Percentiles rank a stretch among this genome's conserved stretches.
These are phyloP conservation scores for Pristiophorus japonicus DNA, from an alignment of 2,113 vertebrate genomes.

Conservation along the genomic window DNA sequence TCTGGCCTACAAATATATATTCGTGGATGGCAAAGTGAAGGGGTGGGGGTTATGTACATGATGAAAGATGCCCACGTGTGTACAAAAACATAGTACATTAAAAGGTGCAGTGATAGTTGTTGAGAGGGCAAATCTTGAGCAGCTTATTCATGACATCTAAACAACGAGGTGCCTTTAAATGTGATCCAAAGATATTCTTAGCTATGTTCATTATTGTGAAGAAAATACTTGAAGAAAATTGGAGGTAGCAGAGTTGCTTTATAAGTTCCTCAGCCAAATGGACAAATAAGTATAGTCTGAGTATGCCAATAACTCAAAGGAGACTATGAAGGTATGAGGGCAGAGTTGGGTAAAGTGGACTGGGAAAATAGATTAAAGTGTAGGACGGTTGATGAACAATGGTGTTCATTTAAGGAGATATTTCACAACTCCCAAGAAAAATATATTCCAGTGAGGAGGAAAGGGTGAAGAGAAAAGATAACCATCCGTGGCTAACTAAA, in stretches of 20 bases:
- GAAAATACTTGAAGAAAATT: background rate
- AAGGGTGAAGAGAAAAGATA: too few species aligned
- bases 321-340: too few species aligned
- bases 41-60: background rate
- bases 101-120: background rate
- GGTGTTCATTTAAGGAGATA: too few species aligned
- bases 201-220: background rate
- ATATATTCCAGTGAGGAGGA: too few species aligned
- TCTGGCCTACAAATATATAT: background rate
- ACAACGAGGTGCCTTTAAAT: background rate
- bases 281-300: background rate
- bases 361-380: too few species aligned
- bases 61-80: background rate
- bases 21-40: background rate
- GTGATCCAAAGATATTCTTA: background rate
- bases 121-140: background rate
- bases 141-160: background rate
- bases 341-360: too few species aligned
- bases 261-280: background rate
- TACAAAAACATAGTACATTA: background rate
- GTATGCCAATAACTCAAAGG: too few species aligned
- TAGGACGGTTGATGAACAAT: too few species aligned
- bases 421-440: too few species aligned
- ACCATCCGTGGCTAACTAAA: too few species aligned
- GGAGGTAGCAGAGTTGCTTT: background rate